Percentiles rank a stretch among this genome's conserved stretches.
Conservation (phyloP, 37 sponge, comb jelly and placozoan genomes). For the Beroe forskalii region DNA sequence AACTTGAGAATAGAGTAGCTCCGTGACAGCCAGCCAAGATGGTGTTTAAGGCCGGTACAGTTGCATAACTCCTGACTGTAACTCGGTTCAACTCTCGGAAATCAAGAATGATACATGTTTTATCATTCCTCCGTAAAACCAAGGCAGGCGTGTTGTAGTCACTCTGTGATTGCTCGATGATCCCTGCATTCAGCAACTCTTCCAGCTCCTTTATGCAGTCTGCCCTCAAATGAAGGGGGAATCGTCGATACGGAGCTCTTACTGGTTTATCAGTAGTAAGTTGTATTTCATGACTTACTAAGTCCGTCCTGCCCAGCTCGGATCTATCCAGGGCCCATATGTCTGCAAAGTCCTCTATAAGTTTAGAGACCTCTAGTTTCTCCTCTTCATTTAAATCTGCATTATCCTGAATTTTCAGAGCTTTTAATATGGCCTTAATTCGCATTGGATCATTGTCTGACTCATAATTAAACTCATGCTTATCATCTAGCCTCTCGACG, state of each 20-base stretch:
- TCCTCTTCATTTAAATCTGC: background rate
- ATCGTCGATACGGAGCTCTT: slow-evolving; percentile 65
- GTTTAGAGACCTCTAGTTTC: background rate
- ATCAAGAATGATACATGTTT: slow-evolving; percentile 70
- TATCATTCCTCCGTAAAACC: slow-evolving; percentile 70
- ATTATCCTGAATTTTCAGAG: background rate
- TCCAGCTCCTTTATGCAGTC: slow-evolving; percentile 68
- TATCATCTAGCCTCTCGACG: background rate
- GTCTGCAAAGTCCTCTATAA: background rate
- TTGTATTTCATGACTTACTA: slow-evolving; percentile 67
- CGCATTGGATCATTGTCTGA: background rate
- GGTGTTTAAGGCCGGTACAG: slow-evolving; percentile 74
- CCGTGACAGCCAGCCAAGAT: slow-evolving; percentile 73
- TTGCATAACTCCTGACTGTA: slow-evolving; percentile 71
- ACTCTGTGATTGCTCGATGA: slow-evolving; percentile 71
- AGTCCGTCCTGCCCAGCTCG: slow-evolving; percentile 67
- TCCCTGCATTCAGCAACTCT: slow-evolving; percentile 71
- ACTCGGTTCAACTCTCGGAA: slow-evolving; percentile 73
- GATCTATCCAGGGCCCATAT: slow-evolving; percentile 2
- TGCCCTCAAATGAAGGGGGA: slow-evolving; percentile 70
- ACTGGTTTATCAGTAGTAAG: slow-evolving; percentile 63
- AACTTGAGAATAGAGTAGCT: slow-evolving; percentile 67
- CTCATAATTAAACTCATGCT: no score
- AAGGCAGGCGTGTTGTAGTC: slow-evolving; percentile 77
- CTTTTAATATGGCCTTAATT: background rate